These are phyloP conservation scores for Miltochrista miniata DNA, from an alignment of 2,888 invertebrate species.

Conservation along the genomic window DNA sequence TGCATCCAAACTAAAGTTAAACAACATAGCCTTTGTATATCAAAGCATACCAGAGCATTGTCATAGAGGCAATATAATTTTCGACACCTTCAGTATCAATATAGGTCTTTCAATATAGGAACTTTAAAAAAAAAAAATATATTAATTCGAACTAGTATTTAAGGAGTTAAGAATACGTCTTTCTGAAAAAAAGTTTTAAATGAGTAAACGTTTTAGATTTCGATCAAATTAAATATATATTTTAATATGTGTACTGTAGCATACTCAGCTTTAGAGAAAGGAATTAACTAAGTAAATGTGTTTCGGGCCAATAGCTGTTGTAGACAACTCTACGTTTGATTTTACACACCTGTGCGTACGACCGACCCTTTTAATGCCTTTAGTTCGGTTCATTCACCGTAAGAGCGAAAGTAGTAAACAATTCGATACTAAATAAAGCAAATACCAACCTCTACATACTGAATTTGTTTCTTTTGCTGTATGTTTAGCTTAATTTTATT, in stretches of 20 bases:
- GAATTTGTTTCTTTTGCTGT: slow-evolving; percentile 15
- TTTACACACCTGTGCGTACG: slow-evolving; percentile 69
- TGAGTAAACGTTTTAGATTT: no score
- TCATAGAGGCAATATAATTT: no score
- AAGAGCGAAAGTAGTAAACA: slow-evolving; percentile 42
- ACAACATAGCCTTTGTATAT: no score
- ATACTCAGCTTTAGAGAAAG: slow-evolving; percentile 23
- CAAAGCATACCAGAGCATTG: no score
- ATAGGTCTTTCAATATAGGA: no score
- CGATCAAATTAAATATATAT: slow-evolving; percentile 11
- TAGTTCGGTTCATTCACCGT: slow-evolving; percentile 62
- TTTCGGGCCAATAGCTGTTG: slow-evolving; percentile 60
- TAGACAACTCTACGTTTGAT: slow-evolving; percentile 63
- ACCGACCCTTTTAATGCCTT: slow-evolving; percentile 71
- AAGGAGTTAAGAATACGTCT: no score
- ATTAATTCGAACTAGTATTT: no score
- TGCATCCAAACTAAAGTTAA: no score
- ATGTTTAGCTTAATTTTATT: not conserved
- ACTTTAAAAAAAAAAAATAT: no score
- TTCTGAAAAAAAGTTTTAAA: no score
- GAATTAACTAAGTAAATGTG: slow-evolving; percentile 57
- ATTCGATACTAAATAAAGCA: slow-evolving; percentile 28
- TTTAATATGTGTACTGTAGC: slow-evolving; percentile 27
- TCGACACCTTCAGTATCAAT: no score
- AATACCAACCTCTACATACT: slow-evolving; percentile 21